These are phyloP conservation scores for Drosophila borborema DNA, from an alignment of 2,888 invertebrate genomes.

Conservation along the genomic window DNA sequence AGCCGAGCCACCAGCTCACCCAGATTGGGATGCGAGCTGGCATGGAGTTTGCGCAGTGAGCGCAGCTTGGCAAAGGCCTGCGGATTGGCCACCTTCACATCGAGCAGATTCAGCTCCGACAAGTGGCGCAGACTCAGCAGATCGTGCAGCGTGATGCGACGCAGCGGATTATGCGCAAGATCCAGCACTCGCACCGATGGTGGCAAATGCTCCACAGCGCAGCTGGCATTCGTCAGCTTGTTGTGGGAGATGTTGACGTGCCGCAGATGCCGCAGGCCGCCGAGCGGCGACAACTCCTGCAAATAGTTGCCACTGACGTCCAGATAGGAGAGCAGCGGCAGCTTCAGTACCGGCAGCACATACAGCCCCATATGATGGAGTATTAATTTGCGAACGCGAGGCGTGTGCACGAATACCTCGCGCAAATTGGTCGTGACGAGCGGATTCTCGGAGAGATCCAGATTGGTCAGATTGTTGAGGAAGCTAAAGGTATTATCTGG, in stretches of 20 bases:
- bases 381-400: slow-evolving; percentile 91
- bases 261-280: slow-evolving; percentile 90
- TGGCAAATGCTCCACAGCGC: slow-evolving; percentile 90
- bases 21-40: slow-evolving; percentile 90
- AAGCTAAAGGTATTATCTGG: slow-evolving; percentile 96
- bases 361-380: slow-evolving; percentile 92
- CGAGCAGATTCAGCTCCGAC: slow-evolving; percentile 90
- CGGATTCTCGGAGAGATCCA: slow-evolving; percentile 93
- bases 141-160: slow-evolving; percentile 89
- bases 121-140: slow-evolving; percentile 87
- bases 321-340: slow-evolving; percentile 91
- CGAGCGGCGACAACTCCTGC: slow-evolving; percentile 89
- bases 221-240: slow-evolving; percentile 90
- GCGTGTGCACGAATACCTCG: slow-evolving; percentile 94
- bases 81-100: slow-evolving; percentile 90
- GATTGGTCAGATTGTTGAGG: slow-evolving; percentile 90
- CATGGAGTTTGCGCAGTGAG: slow-evolving; percentile 91
- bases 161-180: slow-evolving; percentile 92
- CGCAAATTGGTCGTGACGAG: slow-evolving; percentile 94
- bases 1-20: slow-evolving; percentile 90
- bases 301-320: slow-evolving; percentile 93
- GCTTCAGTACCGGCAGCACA: slow-evolving; percentile 90
- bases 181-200: slow-evolving; percentile 91
- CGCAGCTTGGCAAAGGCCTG: slow-evolving; percentile 90
- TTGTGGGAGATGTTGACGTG: slow-evolving; percentile 92